Evolutionary conservation across 1,140 invertebrate species (phyloP), one percentile per base, ranked within the genome.

Genomic region (Drosophila virilis): DNA sequence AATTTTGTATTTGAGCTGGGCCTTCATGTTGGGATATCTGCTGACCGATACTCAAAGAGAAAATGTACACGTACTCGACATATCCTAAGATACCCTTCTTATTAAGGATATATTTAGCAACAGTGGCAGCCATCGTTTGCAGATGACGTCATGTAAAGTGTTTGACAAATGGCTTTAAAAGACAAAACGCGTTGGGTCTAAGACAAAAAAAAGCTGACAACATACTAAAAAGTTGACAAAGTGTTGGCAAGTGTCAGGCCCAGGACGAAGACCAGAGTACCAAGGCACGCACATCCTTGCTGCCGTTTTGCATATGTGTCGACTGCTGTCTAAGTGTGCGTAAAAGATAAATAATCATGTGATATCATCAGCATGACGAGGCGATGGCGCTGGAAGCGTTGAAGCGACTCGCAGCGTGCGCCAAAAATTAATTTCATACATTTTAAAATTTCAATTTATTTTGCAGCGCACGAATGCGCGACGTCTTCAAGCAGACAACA

Each of bases 391-490:
- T 13, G 40, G 57, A 83, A 73, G 82, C 76, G 83, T 79, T 78
- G 50, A 54, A 52, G 76, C 68, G 61, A 57, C 51, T 64, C 68
- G 54, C 52, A 43, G 22, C 15, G 51, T 62, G 77, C 83, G 22
- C 79, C 88, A 88, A 88, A 86, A 88, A 86, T 86, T 86, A 86
- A 86, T 86, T 88, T 86, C 79, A 88, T 86, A 86, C 83, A 86
- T 88, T 86, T 86, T 86, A 86, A 86, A 86, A 86, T 86, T 88
- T 86, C 83, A 88, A 86, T 86, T 86, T 86, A 86, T 86, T 88
- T 81, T 77, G 66, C 77, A 65, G 40, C 72, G 83, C 83, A 86
- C 83, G 83, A 86, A 77, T 80, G 83, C 83, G 79, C 83, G 71
- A 71, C 69, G 68, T 84, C 81, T 84, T 80, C 81, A 77, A 80